Conservation (phyloP, 2,888 invertebrate genomes). For the Cyrtodaria siliqua region DNA sequence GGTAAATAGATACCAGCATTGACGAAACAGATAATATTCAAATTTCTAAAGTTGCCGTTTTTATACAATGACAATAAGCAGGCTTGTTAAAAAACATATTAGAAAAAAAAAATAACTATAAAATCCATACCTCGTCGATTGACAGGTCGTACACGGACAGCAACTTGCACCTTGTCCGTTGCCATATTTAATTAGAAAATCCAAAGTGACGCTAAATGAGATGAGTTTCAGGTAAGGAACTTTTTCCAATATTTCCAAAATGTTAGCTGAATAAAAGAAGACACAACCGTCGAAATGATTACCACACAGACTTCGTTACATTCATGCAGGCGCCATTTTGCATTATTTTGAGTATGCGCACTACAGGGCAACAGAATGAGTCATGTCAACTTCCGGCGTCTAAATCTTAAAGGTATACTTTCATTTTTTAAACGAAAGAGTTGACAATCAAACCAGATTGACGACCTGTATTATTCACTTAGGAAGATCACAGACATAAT, state of each 20-base stretch:
- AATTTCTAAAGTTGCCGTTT: too few species aligned
- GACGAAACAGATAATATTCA: too few species aligned
- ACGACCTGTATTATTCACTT: too few species aligned
- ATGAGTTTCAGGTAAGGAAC: background rate
- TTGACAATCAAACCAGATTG: too few species aligned
- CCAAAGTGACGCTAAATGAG: conserved; percentile 13
- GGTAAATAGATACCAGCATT: too few species aligned
- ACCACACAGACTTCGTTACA: background rate
- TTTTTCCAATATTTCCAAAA: background rate
- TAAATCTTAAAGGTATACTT: background rate
- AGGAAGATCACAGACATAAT: too few species aligned
- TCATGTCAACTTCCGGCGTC: conserved; percentile 47
- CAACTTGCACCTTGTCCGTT: conserved; percentile 98
- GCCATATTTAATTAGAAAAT: conserved; percentile 61
- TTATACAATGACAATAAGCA: too few species aligned
- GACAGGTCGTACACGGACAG: conserved; percentile 99
- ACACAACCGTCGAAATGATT: conserved; percentile 1
- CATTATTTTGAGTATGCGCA: conserved; percentile 52
- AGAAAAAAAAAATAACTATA: background rate
- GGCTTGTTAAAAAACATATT: too few species aligned
- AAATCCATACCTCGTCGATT: conserved; percentile 95
- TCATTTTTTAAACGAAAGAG: too few species aligned
- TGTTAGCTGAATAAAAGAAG: conserved; percentile 13
- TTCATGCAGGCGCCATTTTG: conserved; percentile 58
- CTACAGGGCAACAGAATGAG: conserved; percentile 48